phyloP scores from a whole-genome alignment of 2,113 vertebrate species.

The Anhinga anhinga region DNA sequence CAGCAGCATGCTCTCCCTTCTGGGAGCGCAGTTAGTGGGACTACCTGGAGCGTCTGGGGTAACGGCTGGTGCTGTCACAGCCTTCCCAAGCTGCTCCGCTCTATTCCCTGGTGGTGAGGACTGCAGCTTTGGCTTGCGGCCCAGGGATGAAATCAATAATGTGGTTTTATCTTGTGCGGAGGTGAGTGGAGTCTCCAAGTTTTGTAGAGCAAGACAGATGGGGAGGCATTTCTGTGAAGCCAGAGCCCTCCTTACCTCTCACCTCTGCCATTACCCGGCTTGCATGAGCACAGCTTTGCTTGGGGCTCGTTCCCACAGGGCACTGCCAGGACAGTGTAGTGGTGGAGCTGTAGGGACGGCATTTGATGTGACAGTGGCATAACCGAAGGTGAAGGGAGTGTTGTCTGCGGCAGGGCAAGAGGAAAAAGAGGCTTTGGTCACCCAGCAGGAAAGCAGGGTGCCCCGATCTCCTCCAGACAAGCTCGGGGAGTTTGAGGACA shows the following conservation, averaged over 20 bases:
- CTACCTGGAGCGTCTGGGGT: background rate
- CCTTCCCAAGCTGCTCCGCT: background rate
- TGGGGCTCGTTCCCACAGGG: background rate
- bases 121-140: background rate
- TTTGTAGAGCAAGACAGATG: fast-evolving
- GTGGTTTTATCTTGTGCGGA: background rate
- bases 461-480: fast-evolving
- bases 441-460: fast-evolving
- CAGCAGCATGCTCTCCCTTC: background rate
- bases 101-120: fast-evolving
- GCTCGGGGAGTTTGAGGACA: fast-evolving
- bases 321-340: fast-evolving
- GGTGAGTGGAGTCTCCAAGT: background rate
- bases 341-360: too few relatives aligned
- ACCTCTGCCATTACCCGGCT: background rate
- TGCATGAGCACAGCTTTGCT: background rate
- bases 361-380: fast-evolving
- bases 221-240: background rate
- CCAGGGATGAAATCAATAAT: background rate
- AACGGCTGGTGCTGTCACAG: background rate
- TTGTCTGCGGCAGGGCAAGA: fast-evolving
- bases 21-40: background rate
- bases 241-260: background rate
- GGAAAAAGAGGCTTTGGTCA: background rate
- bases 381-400: background rate